Conservation (phyloP, 2,113 vertebrate species). For the Entelurus aequoreus region DNA sequence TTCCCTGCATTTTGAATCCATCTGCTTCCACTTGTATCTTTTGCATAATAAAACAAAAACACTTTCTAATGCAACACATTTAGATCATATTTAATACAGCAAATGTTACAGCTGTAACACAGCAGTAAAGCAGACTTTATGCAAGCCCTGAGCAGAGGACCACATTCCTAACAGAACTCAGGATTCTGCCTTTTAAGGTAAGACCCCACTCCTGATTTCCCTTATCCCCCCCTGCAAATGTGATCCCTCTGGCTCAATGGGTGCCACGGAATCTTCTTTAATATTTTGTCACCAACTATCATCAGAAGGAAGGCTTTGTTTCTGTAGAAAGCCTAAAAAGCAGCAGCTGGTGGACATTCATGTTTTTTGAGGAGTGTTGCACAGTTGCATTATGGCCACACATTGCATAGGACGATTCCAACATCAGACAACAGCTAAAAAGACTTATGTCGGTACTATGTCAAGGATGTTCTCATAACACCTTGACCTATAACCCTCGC, state of each 20-base stretch:
- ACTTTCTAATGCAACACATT: neutral
- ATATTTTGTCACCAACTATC: conserved; percentile 60
- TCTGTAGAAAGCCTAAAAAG: conserved; percentile 29
- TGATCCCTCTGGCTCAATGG: conserved; percentile 31
- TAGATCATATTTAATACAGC: neutral
- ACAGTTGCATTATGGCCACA: conserved; percentile 34
- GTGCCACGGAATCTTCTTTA: conserved; percentile 47
- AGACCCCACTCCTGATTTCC: conserved; percentile 47
- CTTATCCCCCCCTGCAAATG: conserved; percentile 25
- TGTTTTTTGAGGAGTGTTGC: conserved; percentile 52
- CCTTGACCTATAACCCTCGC: conserved; percentile 28
- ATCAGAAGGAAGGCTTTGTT: conserved; percentile 47
- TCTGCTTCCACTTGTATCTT: neutral
- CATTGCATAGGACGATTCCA: conserved; percentile 31
- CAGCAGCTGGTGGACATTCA: conserved; percentile 53
- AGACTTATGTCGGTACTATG: conserved; percentile 1
- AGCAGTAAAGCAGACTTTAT: conserved; percentile 12
- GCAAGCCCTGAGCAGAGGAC: conserved; percentile 20
- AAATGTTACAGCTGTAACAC: conserved; percentile 1
- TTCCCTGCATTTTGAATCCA: neutral
- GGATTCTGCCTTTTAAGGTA: conserved; percentile 74
- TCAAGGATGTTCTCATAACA: conserved; percentile 14
- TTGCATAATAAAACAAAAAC: neutral
- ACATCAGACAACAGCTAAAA: conserved; percentile 2
- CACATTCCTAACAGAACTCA: conserved; percentile 43